Percentiles rank a stretch among this genome's conserved stretches.
These are phyloP conservation scores for Acrocephalus scirpaceus DNA, from an alignment of 2,797 vertebrate genomes.

Conservation along the genomic window DNA sequence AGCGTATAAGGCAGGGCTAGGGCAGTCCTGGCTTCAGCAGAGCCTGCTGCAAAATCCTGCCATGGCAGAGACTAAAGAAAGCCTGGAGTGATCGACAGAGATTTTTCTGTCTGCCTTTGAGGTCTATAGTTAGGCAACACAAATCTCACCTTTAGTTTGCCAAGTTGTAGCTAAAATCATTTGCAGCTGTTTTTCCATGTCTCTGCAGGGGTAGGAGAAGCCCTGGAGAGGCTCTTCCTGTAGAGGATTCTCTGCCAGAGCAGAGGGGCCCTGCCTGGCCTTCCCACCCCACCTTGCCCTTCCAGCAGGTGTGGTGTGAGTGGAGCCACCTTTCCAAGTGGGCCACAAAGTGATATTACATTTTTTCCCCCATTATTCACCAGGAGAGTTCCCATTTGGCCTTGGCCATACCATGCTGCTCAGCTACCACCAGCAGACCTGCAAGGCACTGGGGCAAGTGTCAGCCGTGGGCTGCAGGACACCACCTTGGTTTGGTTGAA, in stretches of 20 bases:
- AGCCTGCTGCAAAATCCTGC: background rate
- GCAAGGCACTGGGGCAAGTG: accelerated
- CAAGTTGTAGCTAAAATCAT: background rate
- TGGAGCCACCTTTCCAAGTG: background rate
- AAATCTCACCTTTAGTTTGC: background rate
- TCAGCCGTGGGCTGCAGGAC: background rate
- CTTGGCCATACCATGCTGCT: accelerated
- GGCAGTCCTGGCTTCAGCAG: background rate
- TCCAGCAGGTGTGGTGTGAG: background rate
- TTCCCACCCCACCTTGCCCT: background rate
- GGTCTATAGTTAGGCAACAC: background rate
- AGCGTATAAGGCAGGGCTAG: background rate
- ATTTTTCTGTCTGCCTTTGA: background rate
- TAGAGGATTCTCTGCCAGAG: background rate
- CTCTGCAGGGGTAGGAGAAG: background rate
- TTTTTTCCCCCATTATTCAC: background rate
- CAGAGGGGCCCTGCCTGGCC: background rate
- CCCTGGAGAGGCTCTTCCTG: background rate
- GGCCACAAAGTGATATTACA: background rate
- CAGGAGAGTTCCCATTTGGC: background rate
- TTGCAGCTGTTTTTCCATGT: background rate
- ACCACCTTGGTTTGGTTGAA: background rate
- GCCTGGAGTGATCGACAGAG: background rate
- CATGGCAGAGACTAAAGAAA: background rate
- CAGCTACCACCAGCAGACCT: accelerated